phyloP scores from a whole-genome alignment of 2,113 vertebrate genomes.

The Scophthalmus maximus region DNA sequence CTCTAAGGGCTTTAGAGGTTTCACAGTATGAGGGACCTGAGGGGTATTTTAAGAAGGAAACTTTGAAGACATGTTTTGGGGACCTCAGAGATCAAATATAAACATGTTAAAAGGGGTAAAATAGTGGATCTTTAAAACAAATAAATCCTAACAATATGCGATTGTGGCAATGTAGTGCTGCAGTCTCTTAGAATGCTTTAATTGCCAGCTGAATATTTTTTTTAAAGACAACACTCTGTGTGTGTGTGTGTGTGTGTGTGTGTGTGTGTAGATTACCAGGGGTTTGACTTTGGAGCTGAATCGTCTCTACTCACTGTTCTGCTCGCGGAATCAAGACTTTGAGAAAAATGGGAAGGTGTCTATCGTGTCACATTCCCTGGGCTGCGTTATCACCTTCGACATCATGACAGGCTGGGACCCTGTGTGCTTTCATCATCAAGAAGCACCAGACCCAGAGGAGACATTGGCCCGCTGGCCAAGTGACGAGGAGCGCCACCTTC shows the following conservation, averaged over 20 bases:
- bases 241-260: slow-evolving; percentile 8
- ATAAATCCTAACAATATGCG: too few relatives aligned
- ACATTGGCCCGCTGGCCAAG: slow-evolving; percentile 83
- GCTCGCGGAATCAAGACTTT: slow-evolving; percentile 94
- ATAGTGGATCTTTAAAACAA: too few relatives aligned
- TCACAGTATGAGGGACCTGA: too few relatives aligned
- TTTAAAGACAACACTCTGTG: too few relatives aligned
- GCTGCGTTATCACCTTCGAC: slow-evolving; percentile 97
- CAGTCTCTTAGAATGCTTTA: too few relatives aligned
- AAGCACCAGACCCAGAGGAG: slow-evolving; percentile 87
- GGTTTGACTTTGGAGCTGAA: slow-evolving; percentile 96
- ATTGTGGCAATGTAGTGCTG: too few relatives aligned
- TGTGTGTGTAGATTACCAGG: slow-evolving; percentile 87
- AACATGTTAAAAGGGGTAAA: too few relatives aligned
- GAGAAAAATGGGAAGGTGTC: slow-evolving; percentile 94
- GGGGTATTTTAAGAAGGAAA: too few relatives aligned
- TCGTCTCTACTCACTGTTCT: slow-evolving; percentile 94
- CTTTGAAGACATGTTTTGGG: too few relatives aligned
- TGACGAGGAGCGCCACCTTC: slow-evolving; percentile 87
- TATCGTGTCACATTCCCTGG: slow-evolving; percentile 94
- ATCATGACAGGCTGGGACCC: slow-evolving; percentile 99
- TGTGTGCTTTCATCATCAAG: slow-evolving; percentile 88
- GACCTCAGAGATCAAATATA: too few relatives aligned
- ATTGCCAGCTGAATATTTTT: too few relatives aligned
- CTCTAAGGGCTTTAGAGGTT: too few relatives aligned